Evolutionary conservation across 2,888 invertebrate species (phyloP), one percentile per base, ranked within the genome.

Genomic region (Nomada lathburiana): DNA sequence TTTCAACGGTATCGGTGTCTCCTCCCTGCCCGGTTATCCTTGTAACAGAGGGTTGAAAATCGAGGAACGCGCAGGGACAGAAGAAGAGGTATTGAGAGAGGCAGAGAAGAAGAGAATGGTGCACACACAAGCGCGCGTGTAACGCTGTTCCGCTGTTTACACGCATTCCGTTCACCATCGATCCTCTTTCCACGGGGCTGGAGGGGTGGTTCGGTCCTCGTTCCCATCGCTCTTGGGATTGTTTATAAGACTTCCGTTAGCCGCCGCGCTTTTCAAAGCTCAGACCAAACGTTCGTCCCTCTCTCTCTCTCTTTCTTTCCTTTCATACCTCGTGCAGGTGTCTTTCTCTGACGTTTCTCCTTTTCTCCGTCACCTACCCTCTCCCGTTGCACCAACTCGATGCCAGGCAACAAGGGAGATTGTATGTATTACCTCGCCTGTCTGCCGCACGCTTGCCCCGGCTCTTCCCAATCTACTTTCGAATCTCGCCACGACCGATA

Each of bases 161-260:
- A 90, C 85, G 86, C 86, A 84, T 86, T 83, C 80, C 78, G 78
- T 87, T 83, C 85, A 74, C 80, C 86, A 87, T 87, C 88, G 89
- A 91, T 91, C 90, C 89, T 90, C 86, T 89, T 88, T 88, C 82
- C 82, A 50, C 70, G 70, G 77, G 68, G 68, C 60, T 62, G 67
- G 68, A 63, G 68, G 80, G 82, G 82, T 77, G 70, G 86, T 79
- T 85, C 74, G 80, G 83, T 79, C 73, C 75, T 60, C 71, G 81
- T 89, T 84, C 86, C 86, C 88, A 83, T 86, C 87, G 87, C 82
- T 88, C 84, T 83, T 85, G 82, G 89, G 89, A 88, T 91, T 92
- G 91, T 92, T 92, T 92, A 90, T 92, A 92, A 92, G 91, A 91
- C 90, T 92, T 91, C 88, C 89, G 89, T 88, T 84, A 84, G 89